Evolutionary conservation across 2,888 invertebrate genomes (phyloP).

Genomic region (Lasioglossum morio): DNA sequence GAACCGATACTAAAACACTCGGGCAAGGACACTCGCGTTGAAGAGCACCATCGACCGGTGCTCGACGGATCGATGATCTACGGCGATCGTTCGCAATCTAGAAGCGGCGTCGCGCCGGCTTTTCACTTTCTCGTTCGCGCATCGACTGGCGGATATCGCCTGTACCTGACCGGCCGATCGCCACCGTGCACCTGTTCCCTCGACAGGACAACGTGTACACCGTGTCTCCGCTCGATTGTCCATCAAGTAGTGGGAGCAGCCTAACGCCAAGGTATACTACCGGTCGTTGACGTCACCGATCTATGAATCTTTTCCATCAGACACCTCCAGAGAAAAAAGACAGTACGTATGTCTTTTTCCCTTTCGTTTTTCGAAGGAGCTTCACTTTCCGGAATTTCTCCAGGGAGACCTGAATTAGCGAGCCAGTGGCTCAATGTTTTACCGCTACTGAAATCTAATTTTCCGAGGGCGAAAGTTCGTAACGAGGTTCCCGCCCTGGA

Average conservation of each 20-base stretch:
- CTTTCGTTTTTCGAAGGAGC: neutral
- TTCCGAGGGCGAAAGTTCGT: neutral
- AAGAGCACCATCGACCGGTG: neutral
- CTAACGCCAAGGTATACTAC: neutral
- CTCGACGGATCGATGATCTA: slow-evolving; percentile 18
- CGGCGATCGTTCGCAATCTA: slow-evolving; percentile 14
- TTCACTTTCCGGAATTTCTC: slow-evolving; percentile 9
- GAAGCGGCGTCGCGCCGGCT: slow-evolving; percentile 51
- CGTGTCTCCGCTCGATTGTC: slow-evolving; percentile 58
- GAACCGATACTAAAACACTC: neutral
- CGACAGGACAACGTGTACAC: slow-evolving; percentile 54
- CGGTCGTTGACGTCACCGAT: slow-evolving; percentile 59
- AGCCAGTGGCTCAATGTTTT: neutral
- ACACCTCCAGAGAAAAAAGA: neutral
- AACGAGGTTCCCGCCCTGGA: slow-evolving; percentile 15
- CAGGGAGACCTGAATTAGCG: neutral
- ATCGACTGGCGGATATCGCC: slow-evolving; percentile 68
- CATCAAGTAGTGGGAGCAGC: slow-evolving; percentile 67
- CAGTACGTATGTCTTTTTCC: neutral
- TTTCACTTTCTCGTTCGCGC: slow-evolving; percentile 72
- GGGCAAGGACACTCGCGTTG: slow-evolving; percentile 27
- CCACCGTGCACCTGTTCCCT: slow-evolving; percentile 72
- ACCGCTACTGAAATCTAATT: neutral
- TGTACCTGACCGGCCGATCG: slow-evolving; percentile 68
- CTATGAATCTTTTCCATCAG: slow-evolving; percentile 6